A percentile compares a stretch with the other conserved stretches of the same genome.
These are phyloP conservation scores for Platycnemis pennipes DNA, from an alignment of 2,888 invertebrate genomes.

Conservation along the genomic window DNA sequence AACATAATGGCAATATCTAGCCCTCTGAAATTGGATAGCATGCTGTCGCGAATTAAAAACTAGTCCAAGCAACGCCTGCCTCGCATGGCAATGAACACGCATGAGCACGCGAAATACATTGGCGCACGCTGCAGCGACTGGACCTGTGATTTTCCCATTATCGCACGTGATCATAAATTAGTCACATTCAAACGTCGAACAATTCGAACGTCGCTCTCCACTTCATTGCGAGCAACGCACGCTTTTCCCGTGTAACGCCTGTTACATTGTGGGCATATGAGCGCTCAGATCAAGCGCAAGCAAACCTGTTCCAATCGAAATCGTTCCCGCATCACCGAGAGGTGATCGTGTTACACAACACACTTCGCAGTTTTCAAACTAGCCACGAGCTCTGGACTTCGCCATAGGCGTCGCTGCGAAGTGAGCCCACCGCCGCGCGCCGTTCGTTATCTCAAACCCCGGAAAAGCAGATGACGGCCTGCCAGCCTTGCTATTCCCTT, in stretches of 20 bases:
- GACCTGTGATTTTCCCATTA: not conserved
- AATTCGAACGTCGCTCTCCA: not conserved
- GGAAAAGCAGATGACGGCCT: not conserved
- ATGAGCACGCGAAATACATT: not conserved
- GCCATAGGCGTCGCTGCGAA: not conserved
- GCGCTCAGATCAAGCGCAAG: not conserved
- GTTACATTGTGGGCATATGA: not conserved
- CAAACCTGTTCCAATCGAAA: not conserved
- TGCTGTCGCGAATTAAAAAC: not conserved
- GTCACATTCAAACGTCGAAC: not conserved
- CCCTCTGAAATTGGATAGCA: not conserved
- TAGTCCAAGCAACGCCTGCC: not conserved
- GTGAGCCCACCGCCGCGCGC: not conserved
- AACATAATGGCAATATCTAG: no score
- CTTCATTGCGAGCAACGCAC: not conserved
- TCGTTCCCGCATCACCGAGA: not conserved
- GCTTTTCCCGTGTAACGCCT: not conserved
- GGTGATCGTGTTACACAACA: conserved; percentile 4
- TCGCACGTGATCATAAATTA: not conserved
- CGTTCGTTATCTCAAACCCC: no score
- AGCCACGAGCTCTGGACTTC: not conserved
- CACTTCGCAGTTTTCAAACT: not conserved
- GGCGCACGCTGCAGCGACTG: not conserved
- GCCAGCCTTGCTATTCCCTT: not conserved
- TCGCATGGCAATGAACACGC: not conserved